Percentiles rank a stretch among this genome's conserved stretches.
phyloP scores from a whole-genome alignment of 2,888 invertebrate genomes.

The Hydraecia micacea region DNA sequence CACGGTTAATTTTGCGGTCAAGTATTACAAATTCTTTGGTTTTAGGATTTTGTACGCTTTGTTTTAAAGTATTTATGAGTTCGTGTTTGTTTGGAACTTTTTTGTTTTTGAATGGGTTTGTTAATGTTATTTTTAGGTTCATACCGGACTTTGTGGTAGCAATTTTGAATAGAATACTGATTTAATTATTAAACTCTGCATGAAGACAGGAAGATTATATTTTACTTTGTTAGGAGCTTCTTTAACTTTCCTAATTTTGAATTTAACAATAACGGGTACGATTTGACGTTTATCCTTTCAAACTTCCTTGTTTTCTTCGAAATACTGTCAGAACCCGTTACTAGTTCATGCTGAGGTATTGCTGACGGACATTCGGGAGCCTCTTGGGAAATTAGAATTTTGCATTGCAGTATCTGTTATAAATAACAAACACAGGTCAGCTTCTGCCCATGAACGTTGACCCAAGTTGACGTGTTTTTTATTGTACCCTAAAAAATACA shows the following conservation, averaged over 20 bases:
- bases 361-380: constrained; percentile 9
- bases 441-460: background rate
- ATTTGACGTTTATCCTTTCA: background rate
- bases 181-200: background rate
- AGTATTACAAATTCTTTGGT: constrained; percentile 59
- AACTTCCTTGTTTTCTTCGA: constrained; percentile 5
- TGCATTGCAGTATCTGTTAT: constrained; percentile 13
- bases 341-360: constrained; percentile 19
- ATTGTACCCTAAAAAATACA: background rate
- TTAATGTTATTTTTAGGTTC: background rate
- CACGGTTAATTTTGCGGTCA: constrained; percentile 62
- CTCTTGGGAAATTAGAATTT: constrained; percentile 48
- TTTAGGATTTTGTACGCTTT: constrained; percentile 50
- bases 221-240: background rate
- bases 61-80: constrained; percentile 57
- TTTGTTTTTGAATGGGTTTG: constrained; percentile 1
- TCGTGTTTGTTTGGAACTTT: constrained; percentile 27
- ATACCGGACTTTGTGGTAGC: background rate
- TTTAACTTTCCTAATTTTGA: background rate
- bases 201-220: background rate
- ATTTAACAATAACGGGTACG: too few species aligned
- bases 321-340: constrained; percentile 13
- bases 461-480: background rate
- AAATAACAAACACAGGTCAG: constrained; percentile 10
- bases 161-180: background rate